Base-by-base conservation (phyloP, 2,888 invertebrate genomes). In the Xanthorhoe spadicearia region DNA sequence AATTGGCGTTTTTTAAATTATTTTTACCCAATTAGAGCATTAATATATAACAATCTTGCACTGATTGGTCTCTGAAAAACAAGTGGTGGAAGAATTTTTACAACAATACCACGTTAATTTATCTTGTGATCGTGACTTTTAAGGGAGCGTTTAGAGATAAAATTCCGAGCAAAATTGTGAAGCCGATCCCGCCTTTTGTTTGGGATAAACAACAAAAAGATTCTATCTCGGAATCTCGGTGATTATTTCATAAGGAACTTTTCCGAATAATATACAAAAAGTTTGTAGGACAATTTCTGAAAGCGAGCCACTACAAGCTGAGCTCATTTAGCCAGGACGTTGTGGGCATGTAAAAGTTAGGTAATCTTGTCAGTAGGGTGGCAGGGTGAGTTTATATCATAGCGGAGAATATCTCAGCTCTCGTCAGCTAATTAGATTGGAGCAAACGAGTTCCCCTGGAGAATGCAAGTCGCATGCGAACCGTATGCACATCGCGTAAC, bases 351-450 rank as follows among this genome's bases (percentile, higher is more conserved):
- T 74, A 77, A 84, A 88, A 86, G 83, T 88, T 89, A 80, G 72
- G 77, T 84, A 86, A 88, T 86, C 83, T 82, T 82, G 83, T 86
- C 83, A 83, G 82, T 75, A 80, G 77, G 81, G 79, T 78, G 81
- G 77, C 77, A 79, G 79, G 78, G 71, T 83, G 86, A 88, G 85
- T 86, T 88, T 84, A 83, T 81, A 87, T 87, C 80, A 81, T 78
- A 74, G 80, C 81, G 43, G n/a, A 3, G 53, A 67, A 60, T 80
- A 83, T 83, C 81, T 83, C 82, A 76, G 77, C 76, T 82, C 81
- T 81, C 80, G 83, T 77, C 79, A 79, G 77, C 83, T 88, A 88
- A 89, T 89, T 88, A 89, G 83, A 87, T 88, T 83, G 80, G 74
- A 74, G 61, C 70, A 80, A 82, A 81, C 83, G 79, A 80, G 82